These are phyloP conservation scores for Brachyhypopomus gauderio DNA, from an alignment of 2,113 vertebrate genomes.

Conservation along the genomic window DNA sequence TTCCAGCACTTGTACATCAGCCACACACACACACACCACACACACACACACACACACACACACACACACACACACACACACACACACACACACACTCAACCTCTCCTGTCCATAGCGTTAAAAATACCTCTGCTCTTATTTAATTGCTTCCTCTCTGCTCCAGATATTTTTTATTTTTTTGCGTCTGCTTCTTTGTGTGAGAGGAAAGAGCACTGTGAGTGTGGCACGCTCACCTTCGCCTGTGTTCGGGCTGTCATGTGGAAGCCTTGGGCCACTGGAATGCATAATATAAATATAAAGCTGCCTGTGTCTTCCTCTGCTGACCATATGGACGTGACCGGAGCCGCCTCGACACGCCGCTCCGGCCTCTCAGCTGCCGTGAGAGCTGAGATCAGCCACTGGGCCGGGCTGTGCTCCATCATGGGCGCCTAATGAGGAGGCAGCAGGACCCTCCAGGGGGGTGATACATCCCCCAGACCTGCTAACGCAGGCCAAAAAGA, in stretches of 20 bases:
- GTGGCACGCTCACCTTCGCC: slow-evolving; percentile 13
- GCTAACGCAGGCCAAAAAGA: slow-evolving; percentile 50
- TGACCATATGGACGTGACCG: slow-evolving; percentile 51
- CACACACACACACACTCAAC: slow-evolving; percentile 30
- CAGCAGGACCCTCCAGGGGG: slow-evolving; percentile 46
- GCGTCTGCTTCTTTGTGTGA: slow-evolving; percentile 31
- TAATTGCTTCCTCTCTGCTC: slow-evolving; percentile 53
- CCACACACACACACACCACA: not conserved
- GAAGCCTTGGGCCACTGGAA: slow-evolving; percentile 19
- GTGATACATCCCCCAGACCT: slow-evolving; percentile 53
- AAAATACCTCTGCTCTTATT: slow-evolving; percentile 49
- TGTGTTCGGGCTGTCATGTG: not conserved
- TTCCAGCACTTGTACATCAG: slow-evolving; percentile 23
- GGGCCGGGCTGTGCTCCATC: slow-evolving; percentile 33
- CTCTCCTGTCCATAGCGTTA: slow-evolving; percentile 40
- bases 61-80: not conserved
- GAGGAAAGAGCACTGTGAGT: slow-evolving; percentile 21
- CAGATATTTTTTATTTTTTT: slow-evolving; percentile 39
- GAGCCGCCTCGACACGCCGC: slow-evolving; percentile 12
- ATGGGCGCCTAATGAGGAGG: slow-evolving; percentile 49
- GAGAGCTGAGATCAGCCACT: slow-evolving; percentile 22
- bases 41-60: slow-evolving; percentile 1
- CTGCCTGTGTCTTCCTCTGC: slow-evolving; percentile 24
- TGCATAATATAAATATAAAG: slow-evolving; percentile 17
- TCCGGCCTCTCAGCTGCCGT: slow-evolving; percentile 19